These are phyloP conservation scores for Allacma fusca DNA, from an alignment of 2,888 invertebrate genomes.

Conservation along the genomic window DNA sequence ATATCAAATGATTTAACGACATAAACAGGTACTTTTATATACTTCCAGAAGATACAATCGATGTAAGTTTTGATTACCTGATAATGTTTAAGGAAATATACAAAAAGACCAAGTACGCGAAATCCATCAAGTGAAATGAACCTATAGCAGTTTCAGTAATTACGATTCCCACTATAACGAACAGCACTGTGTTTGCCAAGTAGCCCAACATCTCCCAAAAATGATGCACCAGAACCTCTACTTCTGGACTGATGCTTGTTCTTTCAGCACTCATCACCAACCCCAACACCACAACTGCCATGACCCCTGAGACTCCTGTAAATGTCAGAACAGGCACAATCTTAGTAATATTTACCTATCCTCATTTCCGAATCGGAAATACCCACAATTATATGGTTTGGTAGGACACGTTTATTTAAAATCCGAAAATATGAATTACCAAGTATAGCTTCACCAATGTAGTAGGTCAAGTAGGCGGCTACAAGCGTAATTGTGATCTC, in stretches of 20 bases:
- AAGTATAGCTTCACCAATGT: constrained; percentile 60
- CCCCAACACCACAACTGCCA: constrained; percentile 66
- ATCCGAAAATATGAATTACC: constrained; percentile 1
- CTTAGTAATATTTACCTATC: too few relatives aligned
- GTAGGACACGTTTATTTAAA: too few relatives aligned
- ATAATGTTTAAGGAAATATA: constrained; percentile 64
- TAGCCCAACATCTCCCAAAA: constrained; percentile 66
- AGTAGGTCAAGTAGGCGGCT: constrained; percentile 66
- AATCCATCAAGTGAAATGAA: constrained; percentile 66
- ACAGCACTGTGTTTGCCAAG: constrained; percentile 70
- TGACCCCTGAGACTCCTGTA: constrained; percentile 65
- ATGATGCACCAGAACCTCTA: constrained; percentile 65
- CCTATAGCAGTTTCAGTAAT: constrained; percentile 69
- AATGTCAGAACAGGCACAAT: not conserved
- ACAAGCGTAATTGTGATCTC: constrained; percentile 66
- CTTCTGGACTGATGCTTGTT: constrained; percentile 66
- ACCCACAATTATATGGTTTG: too few relatives aligned
- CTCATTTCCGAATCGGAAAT: too few relatives aligned
- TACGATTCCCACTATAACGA: constrained; percentile 71
- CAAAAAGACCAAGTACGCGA: constrained; percentile 67
- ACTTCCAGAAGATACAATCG: too few relatives aligned
- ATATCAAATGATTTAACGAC: too few relatives aligned
- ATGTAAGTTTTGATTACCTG: constrained; percentile 64
- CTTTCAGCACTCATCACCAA: constrained; percentile 64
- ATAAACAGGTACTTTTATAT: too few relatives aligned